phyloP scores from a whole-genome alignment of 1,140 invertebrate species.

The Streblospio benedicti region DNA sequence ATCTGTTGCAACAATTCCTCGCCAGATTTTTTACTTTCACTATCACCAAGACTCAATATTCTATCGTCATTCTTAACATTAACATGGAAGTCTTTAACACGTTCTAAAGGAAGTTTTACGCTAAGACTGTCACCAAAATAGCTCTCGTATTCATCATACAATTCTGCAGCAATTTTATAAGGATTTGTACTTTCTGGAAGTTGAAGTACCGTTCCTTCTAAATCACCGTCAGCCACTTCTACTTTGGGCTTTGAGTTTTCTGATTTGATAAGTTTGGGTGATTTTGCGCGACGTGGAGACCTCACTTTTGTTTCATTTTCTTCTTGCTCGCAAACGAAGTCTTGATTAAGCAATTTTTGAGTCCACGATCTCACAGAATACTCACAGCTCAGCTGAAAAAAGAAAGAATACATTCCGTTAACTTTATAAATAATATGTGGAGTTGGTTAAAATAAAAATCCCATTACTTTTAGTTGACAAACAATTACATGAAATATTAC shows the following conservation, averaged over 20 bases:
- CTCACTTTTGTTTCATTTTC: not conserved
- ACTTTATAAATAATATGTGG: not conserved
- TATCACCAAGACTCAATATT: slow-evolving; percentile 26
- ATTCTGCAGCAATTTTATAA: slow-evolving; percentile 20
- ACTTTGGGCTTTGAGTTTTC: not conserved
- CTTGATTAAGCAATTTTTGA: not conserved
- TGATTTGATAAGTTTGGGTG: not conserved
- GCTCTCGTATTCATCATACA: slow-evolving; percentile 37
- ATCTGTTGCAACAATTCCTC: slow-evolving; percentile 40
- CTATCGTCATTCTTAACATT: slow-evolving; percentile 18
- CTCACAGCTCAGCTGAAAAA: slow-evolving; percentile 26
- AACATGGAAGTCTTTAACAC: slow-evolving; percentile 23
- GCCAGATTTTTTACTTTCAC: slow-evolving; percentile 31
- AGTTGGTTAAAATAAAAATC: not conserved
- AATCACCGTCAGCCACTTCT: not conserved
- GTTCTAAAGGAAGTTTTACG: slow-evolving; percentile 26
- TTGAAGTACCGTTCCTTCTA: not conserved
- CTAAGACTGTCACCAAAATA: slow-evolving; percentile 42
- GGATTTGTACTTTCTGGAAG: slow-evolving; percentile 7
- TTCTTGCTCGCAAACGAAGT: not conserved
- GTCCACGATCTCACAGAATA: slow-evolving; percentile 22
- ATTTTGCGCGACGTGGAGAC: not conserved
- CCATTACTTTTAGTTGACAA: no score
- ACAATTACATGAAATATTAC: no score
- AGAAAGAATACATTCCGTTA: not conserved